Evolutionary conservation across 2,888 invertebrate species (phyloP).

Genomic region (Drosophila flavopinicola): DNA sequence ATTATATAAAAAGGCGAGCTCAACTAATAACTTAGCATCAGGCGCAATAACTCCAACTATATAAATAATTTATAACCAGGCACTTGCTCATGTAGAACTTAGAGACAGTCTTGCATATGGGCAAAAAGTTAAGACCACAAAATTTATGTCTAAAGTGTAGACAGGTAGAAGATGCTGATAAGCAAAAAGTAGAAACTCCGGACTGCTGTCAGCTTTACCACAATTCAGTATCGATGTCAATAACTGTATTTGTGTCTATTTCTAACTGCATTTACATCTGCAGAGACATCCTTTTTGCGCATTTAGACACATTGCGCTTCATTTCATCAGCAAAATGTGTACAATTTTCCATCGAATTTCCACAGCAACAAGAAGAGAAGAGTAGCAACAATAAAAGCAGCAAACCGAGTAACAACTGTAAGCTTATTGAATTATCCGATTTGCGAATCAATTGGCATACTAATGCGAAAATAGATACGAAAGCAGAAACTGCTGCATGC

Average conservation of each 20-base stretch:
- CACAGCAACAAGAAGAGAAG: conserved; percentile 7
- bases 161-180: conserved; percentile 5
- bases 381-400: neutral
- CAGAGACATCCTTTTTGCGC: conserved; percentile 18
- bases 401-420: conserved; percentile 26
- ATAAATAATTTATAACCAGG: conserved; percentile 54
- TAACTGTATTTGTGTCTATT: neutral
- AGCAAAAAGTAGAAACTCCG: neutral
- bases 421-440: conserved; percentile 72
- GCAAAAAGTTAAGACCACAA: conserved; percentile 17
- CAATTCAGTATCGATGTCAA: neutral
- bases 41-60: conserved; percentile 49
- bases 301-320: conserved; percentile 38
- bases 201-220: no score
- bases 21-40: conserved; percentile 66
- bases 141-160: conserved; percentile 27
- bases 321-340: conserved; percentile 46
- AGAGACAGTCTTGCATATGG: conserved; percentile 38
- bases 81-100: conserved; percentile 16
- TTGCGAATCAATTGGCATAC: conserved; percentile 67
- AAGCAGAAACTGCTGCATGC: conserved; percentile 46
- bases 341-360: conserved; percentile 29
- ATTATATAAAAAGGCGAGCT: conserved; percentile 62
- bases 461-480: conserved; percentile 61
- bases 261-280: conserved; percentile 14